Evolutionary conservation across 2,888 invertebrate species (phyloP).

Genomic region (Cremastobaeus sp.): DNA sequence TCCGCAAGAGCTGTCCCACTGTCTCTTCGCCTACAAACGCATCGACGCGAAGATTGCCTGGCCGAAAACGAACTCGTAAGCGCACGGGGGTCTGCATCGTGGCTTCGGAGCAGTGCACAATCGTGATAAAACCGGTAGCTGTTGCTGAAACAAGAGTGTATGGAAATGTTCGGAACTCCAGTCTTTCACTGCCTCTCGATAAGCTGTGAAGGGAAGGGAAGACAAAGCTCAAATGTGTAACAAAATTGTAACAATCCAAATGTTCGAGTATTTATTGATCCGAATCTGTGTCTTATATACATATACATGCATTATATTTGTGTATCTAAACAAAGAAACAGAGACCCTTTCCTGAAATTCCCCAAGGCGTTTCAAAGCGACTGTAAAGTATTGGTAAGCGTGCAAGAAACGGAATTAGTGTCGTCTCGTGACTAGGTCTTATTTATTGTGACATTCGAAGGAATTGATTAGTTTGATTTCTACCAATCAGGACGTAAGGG

Average conservation of each 20-base stretch:
- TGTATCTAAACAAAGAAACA: constrained; percentile 27
- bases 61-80: constrained; percentile 83
- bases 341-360: constrained; percentile 36
- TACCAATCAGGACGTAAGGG: no score
- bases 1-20: constrained; percentile 93
- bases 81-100: not conserved
- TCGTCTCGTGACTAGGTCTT: constrained; percentile 4
- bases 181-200: constrained; percentile 51
- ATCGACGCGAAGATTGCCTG: constrained; percentile 98
- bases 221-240: constrained; percentile 17
- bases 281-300: constrained; percentile 49
- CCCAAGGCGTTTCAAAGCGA: constrained; percentile 30
- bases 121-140: constrained; percentile 24
- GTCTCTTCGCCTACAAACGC: constrained; percentile 95
- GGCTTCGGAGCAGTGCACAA: not conserved
- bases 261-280: constrained; percentile 41
- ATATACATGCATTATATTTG: constrained; percentile 26
- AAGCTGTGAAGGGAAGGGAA: constrained; percentile 15
- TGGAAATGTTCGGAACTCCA: constrained; percentile 27
- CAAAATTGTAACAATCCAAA: constrained; percentile 39
- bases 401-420: constrained; percentile 19
- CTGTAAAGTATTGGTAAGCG: constrained; percentile 23
- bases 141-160: constrained; percentile 13
- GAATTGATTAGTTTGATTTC: not conserved
- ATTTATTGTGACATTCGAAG: constrained; percentile 22